A percentile compares a stretch with the other conserved stretches of the same genome.
Evolutionary conservation across 2,113 vertebrate species (phyloP).

Genomic region (Channa maculata): DNA sequence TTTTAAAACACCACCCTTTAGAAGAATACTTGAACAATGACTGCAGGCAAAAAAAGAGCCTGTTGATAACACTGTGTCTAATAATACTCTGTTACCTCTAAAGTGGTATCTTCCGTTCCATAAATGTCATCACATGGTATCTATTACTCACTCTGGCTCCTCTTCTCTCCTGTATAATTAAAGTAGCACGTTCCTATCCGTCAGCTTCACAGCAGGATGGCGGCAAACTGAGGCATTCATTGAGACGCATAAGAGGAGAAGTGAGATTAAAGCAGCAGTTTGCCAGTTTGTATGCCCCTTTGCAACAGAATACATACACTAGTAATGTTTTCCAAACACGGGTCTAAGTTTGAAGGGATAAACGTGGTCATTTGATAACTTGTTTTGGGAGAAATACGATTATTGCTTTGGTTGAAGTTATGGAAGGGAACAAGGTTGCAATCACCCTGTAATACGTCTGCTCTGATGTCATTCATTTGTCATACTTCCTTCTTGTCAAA

Average conservation of each 20-base stretch:
- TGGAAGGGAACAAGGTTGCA: constrained; percentile 52
- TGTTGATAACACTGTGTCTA: constrained; percentile 45
- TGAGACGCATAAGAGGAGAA: constrained; percentile 36
- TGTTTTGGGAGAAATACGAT: constrained; percentile 66
- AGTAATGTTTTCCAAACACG: constrained; percentile 40
- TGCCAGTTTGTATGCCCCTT: constrained; percentile 29
- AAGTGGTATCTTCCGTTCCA: constrained; percentile 57
- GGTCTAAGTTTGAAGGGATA: constrained; percentile 62
- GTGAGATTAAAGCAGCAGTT: constrained; percentile 34
- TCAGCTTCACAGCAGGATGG: constrained; percentile 39
- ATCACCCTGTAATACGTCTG: constrained; percentile 53
- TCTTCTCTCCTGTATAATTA: constrained; percentile 58
- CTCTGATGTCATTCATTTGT: constrained; percentile 74
- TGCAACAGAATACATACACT: constrained; percentile 29
- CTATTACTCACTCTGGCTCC: constrained; percentile 40
- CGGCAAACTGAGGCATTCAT: constrained; percentile 47
- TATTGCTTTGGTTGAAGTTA: constrained; percentile 49
- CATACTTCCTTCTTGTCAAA: constrained; percentile 53
- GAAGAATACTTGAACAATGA: constrained; percentile 27
- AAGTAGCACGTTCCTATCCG: constrained; percentile 50
- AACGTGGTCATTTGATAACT: constrained; percentile 44
- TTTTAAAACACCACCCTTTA: constrained; percentile 7
- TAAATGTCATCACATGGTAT: constrained; percentile 67
- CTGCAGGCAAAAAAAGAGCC: constrained; percentile 14
- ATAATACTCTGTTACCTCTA: constrained; percentile 50